Evolutionary conservation across 1,140 invertebrate species (phyloP).

Genomic region (Drosophila tropicalis): DNA sequence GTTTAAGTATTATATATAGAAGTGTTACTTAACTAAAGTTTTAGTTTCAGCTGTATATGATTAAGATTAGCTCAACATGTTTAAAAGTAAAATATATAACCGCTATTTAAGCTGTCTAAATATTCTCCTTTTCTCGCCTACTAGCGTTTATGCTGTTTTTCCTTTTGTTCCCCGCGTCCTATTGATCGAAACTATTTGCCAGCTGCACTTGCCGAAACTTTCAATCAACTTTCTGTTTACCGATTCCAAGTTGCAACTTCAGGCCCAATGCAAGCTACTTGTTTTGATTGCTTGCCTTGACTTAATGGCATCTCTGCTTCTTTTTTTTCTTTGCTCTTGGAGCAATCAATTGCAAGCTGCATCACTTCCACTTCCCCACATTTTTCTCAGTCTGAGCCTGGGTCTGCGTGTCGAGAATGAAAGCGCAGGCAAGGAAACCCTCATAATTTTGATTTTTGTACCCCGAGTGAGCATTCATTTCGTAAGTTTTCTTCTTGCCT

Average conservation of each 20-base stretch:
- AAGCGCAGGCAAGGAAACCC: conserved; percentile 45
- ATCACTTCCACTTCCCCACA: too few relatives aligned
- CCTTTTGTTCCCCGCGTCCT: neutral
- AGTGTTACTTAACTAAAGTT: too few relatives aligned
- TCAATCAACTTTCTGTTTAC: conserved; percentile 78
- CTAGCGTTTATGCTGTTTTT: conserved; percentile 25
- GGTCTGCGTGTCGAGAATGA: conserved; percentile 40
- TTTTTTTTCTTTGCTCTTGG: conserved; percentile 6
- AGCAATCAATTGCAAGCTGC: neutral
- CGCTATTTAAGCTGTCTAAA: too few relatives aligned
- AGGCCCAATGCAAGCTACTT: conserved; percentile 46
- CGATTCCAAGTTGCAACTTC: conserved; percentile 29
- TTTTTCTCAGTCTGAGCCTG: too few relatives aligned
- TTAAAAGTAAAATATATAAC: too few relatives aligned
- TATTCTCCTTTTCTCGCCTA: conserved; percentile 16
- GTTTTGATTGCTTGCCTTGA: conserved; percentile 53
- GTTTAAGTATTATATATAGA: too few relatives aligned
- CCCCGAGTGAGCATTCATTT: conserved; percentile 31
- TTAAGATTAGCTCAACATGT: too few relatives aligned
- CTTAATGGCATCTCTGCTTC: conserved; percentile 39
- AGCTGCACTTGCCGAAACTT: conserved; percentile 66
- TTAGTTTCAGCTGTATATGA: too few relatives aligned
- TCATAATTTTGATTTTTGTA: conserved; percentile 43
- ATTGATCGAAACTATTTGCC: conserved; percentile 45
- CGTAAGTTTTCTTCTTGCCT: conserved; percentile 38